These are phyloP conservation scores for Napeogenes inachia DNA, from an alignment of 2,888 invertebrate species.

Conservation along the genomic window DNA sequence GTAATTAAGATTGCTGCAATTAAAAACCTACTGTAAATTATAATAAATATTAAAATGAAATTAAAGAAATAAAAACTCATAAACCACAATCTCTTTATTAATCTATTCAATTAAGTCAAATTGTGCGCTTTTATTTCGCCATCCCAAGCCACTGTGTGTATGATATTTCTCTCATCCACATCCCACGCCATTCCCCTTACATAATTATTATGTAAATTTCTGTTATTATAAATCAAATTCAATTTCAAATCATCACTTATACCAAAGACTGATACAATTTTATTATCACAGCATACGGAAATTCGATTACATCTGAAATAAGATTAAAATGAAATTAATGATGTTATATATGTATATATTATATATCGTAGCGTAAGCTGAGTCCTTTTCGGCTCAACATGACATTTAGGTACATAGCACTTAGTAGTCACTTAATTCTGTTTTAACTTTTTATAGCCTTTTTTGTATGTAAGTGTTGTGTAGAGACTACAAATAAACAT, in stretches of 20 bases:
- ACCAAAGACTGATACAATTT: constrained; percentile 59
- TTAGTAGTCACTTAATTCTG: too few relatives aligned
- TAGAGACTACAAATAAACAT: too few relatives aligned
- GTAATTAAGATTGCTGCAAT: too few relatives aligned
- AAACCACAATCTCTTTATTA: neutral
- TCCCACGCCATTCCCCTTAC: constrained; percentile 77
- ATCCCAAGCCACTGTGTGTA: constrained; percentile 79
- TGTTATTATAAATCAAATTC: constrained; percentile 51
- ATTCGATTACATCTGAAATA: constrained; percentile 49
- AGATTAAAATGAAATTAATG: neutral
- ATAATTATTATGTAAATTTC: constrained; percentile 62
- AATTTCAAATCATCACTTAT: constrained; percentile 40
- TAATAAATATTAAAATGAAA: too few relatives aligned
- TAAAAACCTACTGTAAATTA: too few relatives aligned
- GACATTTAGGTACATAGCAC: too few relatives aligned
- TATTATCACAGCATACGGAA: constrained; percentile 69
- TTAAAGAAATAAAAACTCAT: neutral
- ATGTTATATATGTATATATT: neutral
- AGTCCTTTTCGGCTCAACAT: too few relatives aligned
- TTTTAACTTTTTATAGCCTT: too few relatives aligned
- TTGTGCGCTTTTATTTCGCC: constrained; percentile 62
- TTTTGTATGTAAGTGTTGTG: too few relatives aligned
- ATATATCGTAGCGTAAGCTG: too few relatives aligned
- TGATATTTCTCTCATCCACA: constrained; percentile 43
- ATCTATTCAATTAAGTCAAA: constrained; percentile 27